These are phyloP conservation scores for Paramuricea clavata DNA, from an alignment of 92 coral and sea anemone species.

Conservation along the genomic window DNA sequence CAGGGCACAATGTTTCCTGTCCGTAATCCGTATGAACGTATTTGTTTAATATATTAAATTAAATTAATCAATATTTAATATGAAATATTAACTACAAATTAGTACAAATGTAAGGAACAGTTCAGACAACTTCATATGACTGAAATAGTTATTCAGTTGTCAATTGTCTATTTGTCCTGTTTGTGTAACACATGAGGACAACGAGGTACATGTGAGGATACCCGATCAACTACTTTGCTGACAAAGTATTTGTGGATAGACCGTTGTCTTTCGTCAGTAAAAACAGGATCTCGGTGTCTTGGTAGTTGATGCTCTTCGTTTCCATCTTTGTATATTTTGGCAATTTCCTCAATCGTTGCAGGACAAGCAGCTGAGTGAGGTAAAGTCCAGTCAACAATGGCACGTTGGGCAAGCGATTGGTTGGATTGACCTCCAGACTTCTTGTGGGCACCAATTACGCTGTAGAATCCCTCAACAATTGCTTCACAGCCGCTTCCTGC, in stretches of 20 bases:
- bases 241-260: not conserved
- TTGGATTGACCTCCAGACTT: slow-evolving; percentile 14
- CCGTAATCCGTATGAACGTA: no score
- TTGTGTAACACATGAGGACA: not conserved
- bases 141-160: not conserved
- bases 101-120: no score
- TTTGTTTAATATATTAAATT: no score
- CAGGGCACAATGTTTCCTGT: no score
- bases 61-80: no score
- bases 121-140: not conserved
- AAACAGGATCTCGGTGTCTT: not conserved
- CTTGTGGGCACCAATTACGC: slow-evolving; percentile 21
- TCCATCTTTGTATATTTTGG: not conserved
- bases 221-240: slow-evolving; percentile 39
- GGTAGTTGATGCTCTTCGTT: not conserved
- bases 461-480: slow-evolving; percentile 13
- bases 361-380: slow-evolving; percentile 38
- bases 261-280: slow-evolving; percentile 12
- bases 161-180: no score
- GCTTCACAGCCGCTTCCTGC: slow-evolving; percentile 11
- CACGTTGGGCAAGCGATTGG: not conserved
- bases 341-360: slow-evolving; percentile 1
- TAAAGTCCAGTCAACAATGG: not conserved
- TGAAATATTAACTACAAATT: no score
- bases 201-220: not conserved